Evolutionary conservation across 2,888 invertebrate genomes (phyloP), one percentile per base, ranked within the genome.

Genomic region (Linyphia triangularis): DNA sequence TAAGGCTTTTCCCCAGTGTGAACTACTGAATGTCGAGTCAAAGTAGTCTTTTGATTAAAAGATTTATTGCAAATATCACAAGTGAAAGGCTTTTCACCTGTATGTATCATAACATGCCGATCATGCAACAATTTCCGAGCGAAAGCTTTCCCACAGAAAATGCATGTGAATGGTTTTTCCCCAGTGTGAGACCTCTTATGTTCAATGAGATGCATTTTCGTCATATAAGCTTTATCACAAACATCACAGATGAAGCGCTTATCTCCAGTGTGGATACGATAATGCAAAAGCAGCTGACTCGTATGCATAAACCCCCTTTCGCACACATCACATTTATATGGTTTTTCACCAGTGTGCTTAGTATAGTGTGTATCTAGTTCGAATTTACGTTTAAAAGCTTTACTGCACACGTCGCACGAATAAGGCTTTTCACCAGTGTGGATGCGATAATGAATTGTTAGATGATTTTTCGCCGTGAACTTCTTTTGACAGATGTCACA

Each of bases 101-200:
- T 77, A 16, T 77, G 75, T 13, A 63, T 77, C 16, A 63, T 13
- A 37, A 16, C 16, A 77, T 77, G 75, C 33, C 22, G 61, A 7
- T 19, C 10, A 22, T 19, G 24, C 5, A 2, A 6, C 2, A 2
- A 3, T 19, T 22, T 19, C 4, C 9, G 19, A 19, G 19, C 1
- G 22, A 40, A 70, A 22, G n/a, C n/a, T 22, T 40, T 40, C 10
- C 24, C 22, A n/a, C 24, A 70, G 10, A 33, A 67, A 30, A 7
- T n/a, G n/a, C 33, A 67, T 5, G 19, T 13, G n/a, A 13, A 30
- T n/a, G 33, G 33, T 33, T 67, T 33, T 67, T 33, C 30, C 16
- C 13, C 30, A 28, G 33, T 67, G n/a, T 67, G 33, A n/a, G 33
- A 67, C 67, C 63, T 6, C 1, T 26, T 24, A 63, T 63, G 63